Base-by-base conservation (phyloP, 2,113 vertebrate species). In the Oxygymnocypris stewartii region DNA sequence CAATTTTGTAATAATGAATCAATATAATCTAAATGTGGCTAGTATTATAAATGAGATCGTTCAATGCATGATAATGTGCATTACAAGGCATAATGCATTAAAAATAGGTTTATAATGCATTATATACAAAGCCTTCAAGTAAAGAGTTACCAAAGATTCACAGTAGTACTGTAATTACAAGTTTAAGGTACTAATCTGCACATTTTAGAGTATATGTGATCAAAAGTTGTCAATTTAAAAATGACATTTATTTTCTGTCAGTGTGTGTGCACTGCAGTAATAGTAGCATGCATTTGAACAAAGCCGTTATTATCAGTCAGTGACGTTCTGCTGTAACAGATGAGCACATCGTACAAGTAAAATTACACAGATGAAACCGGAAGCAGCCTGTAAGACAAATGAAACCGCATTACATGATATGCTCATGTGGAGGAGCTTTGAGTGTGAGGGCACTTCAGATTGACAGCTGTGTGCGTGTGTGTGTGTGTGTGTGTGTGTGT, bases 381-480 rank as follows among this genome's bases (percentile, higher is more conserved):
- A 69, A 69, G 65, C 31, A 18, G 16, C 16, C 16, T 40, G 35
- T 71, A 20, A 44, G 37, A 44, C 20, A 25, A 75, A 75, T n/a
- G 23, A 20, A 75, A n/a, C 11, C 12, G 37, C 20, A 75, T 44
- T 74, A 44, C 71, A 44, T 25, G n/a, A 63, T 63, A 28, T 63
- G 61, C 23, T 63, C 42, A 13, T 74, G 40, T 42, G 71, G 71
- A 74, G 12, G 73, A 8, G 37, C 40, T 75, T 75, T 23, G 28
- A 78, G 25, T 79, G 49, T 12, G 76, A 16, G 14, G 47, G 25
- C 76, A 20, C 44, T 49, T 23, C 16, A 79, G 11, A 57, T 54
- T 35, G n/a, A 82, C 79, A 82, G 25, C 59, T 42, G 35, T 31
- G 83, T 82, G 86, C 42, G 7, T 88, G 47, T 35, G 9, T 90